Evolutionary conservation across 2,113 vertebrate genomes (phyloP).

Genomic region (Odocoileus virginianus): DNA sequence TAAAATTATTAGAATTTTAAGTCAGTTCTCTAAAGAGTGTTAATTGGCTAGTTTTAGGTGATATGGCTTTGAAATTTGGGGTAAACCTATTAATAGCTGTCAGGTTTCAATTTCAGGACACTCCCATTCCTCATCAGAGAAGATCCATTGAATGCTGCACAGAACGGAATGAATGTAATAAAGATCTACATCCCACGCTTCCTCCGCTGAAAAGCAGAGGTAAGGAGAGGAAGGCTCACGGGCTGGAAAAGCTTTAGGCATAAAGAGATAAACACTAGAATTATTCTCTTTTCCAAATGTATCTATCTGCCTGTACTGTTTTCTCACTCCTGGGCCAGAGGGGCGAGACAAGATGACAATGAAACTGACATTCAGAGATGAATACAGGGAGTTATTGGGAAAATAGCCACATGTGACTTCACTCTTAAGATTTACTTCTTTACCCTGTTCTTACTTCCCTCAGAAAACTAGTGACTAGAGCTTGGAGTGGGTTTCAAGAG

Average conservation of each 20-base stretch:
- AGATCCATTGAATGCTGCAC: constrained; percentile 94
- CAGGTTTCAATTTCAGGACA: constrained; percentile 83
- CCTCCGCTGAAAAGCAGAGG: constrained; percentile 88
- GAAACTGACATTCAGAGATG: not conserved
- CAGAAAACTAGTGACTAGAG: not conserved
- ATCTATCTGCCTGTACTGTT: not conserved
- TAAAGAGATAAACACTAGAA: not conserved
- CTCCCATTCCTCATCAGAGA: constrained; percentile 87
- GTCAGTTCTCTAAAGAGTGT: not conserved
- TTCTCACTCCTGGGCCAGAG: not conserved
- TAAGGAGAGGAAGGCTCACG: constrained; percentile 67
- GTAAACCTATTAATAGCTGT: not conserved
- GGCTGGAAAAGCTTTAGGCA: not conserved
- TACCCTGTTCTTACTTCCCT: not conserved
- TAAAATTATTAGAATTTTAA: constrained; percentile 7
- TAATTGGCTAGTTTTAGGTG: not conserved
- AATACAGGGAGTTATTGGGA: not conserved
- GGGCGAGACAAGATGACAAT: not conserved
- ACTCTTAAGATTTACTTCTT: not conserved
- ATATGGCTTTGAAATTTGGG: not conserved
- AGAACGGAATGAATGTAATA: constrained; percentile 94
- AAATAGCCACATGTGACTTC: not conserved
- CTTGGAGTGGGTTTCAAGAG: not conserved
- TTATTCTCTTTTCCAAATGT: not conserved
- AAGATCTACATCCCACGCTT: constrained; percentile 91